Evolutionary conservation across 2,888 invertebrate species (phyloP).

Genomic region (Boloria selene): DNA sequence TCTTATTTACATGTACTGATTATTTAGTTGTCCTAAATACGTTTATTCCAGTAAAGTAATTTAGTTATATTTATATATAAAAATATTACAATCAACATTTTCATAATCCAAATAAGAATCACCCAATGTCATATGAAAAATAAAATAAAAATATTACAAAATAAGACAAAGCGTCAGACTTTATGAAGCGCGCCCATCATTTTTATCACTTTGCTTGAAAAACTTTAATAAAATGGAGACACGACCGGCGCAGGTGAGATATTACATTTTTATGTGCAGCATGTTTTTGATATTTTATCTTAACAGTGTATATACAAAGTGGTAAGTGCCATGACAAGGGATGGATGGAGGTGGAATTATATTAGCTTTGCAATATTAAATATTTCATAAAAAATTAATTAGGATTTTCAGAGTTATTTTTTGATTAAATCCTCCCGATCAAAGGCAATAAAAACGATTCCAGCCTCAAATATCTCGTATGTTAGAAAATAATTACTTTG

Average conservation of each 20-base stretch:
- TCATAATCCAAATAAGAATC: slow-evolving; percentile 14
- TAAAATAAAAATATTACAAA: slow-evolving; percentile 54
- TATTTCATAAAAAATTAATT: slow-evolving; percentile 13
- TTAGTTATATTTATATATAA: too few relatives aligned
- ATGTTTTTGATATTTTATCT: slow-evolving; percentile 62
- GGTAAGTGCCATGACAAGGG: slow-evolving; percentile 9
- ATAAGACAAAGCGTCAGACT: slow-evolving; percentile 61
- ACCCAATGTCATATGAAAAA: slow-evolving; percentile 24
- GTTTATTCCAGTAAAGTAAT: too few relatives aligned
- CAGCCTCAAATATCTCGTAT: neutral
- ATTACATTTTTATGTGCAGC: slow-evolving; percentile 69
- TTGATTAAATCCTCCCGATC: slow-evolving; percentile 7
- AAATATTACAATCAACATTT: slow-evolving; percentile 17
- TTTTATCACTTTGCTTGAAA: slow-evolving; percentile 74
- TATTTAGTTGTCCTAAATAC: too few relatives aligned
- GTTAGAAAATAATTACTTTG: slow-evolving; percentile 1
- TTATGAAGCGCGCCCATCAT: slow-evolving; percentile 63
- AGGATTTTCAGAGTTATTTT: neutral
- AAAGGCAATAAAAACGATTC: neutral
- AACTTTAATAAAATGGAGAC: slow-evolving; percentile 75
- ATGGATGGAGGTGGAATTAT: neutral
- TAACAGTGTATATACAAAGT: slow-evolving; percentile 26
- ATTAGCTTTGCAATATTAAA: slow-evolving; percentile 2
- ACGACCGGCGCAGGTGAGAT: slow-evolving; percentile 58
- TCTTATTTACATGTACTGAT: too few relatives aligned